A percentile compares a stretch with the other conserved stretches of the same genome.
Evolutionary conservation across 2,888 invertebrate genomes (phyloP).

Genomic region (Metacarcinus magister): DNA sequence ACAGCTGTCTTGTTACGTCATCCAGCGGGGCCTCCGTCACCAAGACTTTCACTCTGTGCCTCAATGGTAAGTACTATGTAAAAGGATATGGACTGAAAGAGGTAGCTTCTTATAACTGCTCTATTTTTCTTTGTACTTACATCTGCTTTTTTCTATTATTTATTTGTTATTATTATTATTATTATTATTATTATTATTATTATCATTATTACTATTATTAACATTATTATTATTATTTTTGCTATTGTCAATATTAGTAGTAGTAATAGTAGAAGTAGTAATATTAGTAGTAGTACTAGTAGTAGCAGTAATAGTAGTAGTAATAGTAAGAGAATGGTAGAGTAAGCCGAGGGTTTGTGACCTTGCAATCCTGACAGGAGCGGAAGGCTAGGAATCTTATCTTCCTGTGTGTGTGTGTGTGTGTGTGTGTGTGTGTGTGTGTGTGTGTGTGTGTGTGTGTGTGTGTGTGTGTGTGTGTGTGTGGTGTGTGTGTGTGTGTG

Average conservation of each 20-base stretch:
- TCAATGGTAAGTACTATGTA: neutral
- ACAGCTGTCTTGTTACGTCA: conserved; percentile 69
- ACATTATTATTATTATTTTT: neutral
- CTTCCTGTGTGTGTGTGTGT: too few species aligned
- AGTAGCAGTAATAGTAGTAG: too few species aligned
- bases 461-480: neutral
- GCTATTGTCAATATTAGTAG: neutral
- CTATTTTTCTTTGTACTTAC: neutral
- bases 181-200: neutral
- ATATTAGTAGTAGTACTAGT: too few species aligned
- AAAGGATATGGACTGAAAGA: neutral
- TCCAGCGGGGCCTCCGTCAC: conserved; percentile 60
- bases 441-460: conserved; percentile 53
- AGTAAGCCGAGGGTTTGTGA: too few species aligned
- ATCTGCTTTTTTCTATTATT: neutral
- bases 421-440: conserved; percentile 34
- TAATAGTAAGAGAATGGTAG: too few species aligned
- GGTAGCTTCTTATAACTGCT: neutral
- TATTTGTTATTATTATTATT: too few species aligned
- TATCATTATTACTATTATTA: neutral
- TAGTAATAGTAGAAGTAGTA: too few species aligned
- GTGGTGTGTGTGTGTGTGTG: too few species aligned
- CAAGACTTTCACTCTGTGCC: conserved; percentile 12
- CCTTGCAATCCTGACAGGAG: too few species aligned
- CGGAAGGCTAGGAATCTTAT: too few species aligned